These are phyloP conservation scores for Balearica regulorum DNA, from an alignment of 2,797 vertebrate genomes.

Conservation along the genomic window DNA sequence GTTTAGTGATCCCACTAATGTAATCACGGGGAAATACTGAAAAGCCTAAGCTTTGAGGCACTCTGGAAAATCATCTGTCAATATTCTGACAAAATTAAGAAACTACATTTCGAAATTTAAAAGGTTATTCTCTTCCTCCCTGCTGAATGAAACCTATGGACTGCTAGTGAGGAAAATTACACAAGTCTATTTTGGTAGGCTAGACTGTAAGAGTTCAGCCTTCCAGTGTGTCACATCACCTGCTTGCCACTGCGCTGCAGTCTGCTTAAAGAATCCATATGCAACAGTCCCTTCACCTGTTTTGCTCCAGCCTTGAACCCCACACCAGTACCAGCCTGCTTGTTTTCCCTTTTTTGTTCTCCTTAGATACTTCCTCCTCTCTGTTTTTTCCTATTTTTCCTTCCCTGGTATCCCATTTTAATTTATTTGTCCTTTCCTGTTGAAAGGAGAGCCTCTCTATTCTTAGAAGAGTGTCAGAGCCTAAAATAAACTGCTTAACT, in stretches of 20 bases:
- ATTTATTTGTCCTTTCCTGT: constrained; percentile 48
- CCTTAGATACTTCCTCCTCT: neutral
- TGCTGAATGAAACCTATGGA: neutral
- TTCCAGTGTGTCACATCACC: neutral
- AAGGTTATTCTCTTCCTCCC: neutral
- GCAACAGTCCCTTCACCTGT: neutral
- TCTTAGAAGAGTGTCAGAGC: constrained; percentile 39
- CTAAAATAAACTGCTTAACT: constrained; percentile 64
- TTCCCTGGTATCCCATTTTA: neutral
- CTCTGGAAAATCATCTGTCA: neutral
- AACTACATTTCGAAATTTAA: neutral
- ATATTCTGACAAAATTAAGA: neutral
- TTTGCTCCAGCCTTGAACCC: neutral
- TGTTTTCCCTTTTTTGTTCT: neutral
- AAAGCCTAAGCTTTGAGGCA: neutral
- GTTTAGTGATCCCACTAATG: neutral
- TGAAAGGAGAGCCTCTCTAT: constrained; percentile 49
- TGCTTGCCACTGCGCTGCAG: neutral
- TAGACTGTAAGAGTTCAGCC: neutral
- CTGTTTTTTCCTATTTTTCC: neutral
- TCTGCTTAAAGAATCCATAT: neutral
- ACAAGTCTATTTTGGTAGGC: neutral
- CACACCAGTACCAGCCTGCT: neutral
- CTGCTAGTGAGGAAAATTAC: neutral
- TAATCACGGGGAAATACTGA: neutral